Base-by-base conservation (phyloP, 2,888 invertebrate genomes). In the Phania funesta region DNA sequence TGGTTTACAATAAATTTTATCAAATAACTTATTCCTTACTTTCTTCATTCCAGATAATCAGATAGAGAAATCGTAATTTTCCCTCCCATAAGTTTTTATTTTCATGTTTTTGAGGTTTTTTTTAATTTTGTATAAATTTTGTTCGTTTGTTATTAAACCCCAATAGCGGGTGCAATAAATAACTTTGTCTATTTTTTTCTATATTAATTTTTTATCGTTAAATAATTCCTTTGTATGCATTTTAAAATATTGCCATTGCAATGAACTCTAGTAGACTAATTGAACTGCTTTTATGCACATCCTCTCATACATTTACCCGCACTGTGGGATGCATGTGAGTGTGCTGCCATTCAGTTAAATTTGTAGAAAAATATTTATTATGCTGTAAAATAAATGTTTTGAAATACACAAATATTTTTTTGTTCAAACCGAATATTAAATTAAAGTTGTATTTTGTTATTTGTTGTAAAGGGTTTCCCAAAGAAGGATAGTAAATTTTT, bases 201-300 rank as follows among this genome's bases (percentile, higher is more conserved):
- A 46, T 62, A 70, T 70, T 68, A 54, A 70, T 70, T 62, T 62
- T 24, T 29, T 77, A 62, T 77, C 35, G 54, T 62, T 77, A 38
- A 77, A 70, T 77, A 60, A 76, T 68, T 76, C 32, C 68, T 58
- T 75, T 38, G 67, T 6, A 52, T 44, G 70, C 8, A 70, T 77
- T 38, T 77, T 38, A 70, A 70, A 70, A 48, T 77, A 44, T 62
- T 38, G 16, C 20, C 38, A 70, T 70, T 18, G 26, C 54, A 62
- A 46, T 77, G 62, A 48, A 46, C 54, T 68, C 64, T 70, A 70
- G 70, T 77, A 64, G 70, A 56, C 22, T 48, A 77, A 77, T 64
- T 70, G 77, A 38, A 44, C 48, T 64, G 64, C 26, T 56, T 65
- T 65, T 16, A 46, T 46, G 22, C 18, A 22, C 29, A 44, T 29